These are phyloP conservation scores for Alosa alosa DNA, from an alignment of 2,113 vertebrate species.

Conservation along the genomic window DNA sequence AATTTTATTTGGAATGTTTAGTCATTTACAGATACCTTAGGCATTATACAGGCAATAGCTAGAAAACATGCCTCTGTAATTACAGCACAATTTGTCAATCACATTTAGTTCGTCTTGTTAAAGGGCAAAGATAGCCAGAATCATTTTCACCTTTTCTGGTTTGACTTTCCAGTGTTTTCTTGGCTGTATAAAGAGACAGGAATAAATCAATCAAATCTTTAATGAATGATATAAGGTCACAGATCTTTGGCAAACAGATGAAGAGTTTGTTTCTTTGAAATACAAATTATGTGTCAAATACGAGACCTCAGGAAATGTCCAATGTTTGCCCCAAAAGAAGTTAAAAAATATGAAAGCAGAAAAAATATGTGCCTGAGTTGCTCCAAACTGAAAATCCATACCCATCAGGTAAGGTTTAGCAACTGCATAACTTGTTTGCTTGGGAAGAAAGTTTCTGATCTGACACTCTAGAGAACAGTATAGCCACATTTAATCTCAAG, in stretches of 20 bases:
- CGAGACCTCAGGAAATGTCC: not conserved
- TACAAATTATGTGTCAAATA: not conserved
- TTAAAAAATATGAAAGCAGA: not conserved
- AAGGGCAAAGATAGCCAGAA: constrained; percentile 41
- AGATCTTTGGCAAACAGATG: not conserved
- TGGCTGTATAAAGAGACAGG: not conserved
- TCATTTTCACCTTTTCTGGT: constrained; percentile 15
- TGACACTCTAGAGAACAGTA: not conserved
- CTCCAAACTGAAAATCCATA: not conserved
- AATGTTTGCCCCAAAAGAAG: not conserved
- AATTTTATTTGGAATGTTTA: constrained; percentile 59
- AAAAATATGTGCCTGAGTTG: not conserved
- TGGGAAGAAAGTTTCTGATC: not conserved
- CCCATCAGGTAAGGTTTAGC: not conserved
- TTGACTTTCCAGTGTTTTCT: not conserved
- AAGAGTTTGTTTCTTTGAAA: not conserved
- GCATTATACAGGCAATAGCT: constrained; percentile 38
- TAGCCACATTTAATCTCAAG: not conserved
- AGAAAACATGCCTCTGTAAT: constrained; percentile 50
- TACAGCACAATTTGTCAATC: constrained; percentile 47
- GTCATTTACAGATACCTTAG: constrained; percentile 49
- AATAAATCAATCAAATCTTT: not conserved
- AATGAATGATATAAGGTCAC: not conserved
- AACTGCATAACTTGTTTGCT: not conserved
- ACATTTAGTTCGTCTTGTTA: constrained; percentile 38